Conservation (phyloP, 2,888 invertebrate species). For the Furcula furcula region DNA sequence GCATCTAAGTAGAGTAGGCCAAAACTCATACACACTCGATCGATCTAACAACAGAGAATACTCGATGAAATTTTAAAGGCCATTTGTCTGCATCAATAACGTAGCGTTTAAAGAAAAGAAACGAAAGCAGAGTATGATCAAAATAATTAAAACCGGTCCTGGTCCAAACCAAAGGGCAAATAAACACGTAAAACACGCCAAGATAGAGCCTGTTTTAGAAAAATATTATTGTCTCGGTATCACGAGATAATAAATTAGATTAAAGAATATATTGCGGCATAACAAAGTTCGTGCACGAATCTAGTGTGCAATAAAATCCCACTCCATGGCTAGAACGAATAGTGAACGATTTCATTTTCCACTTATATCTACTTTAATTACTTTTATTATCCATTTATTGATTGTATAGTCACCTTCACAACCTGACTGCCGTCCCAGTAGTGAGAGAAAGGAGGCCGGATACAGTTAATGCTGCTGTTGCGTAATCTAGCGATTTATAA, state of each 20-base stretch:
- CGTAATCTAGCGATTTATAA: constrained; percentile 10
- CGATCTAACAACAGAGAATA: too few relatives aligned
- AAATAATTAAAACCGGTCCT: too few relatives aligned
- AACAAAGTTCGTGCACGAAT: not conserved
- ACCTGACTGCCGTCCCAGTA: not conserved
- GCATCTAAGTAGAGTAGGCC: constrained; percentile 1
- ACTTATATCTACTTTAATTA: constrained; percentile 1
- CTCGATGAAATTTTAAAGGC: too few relatives aligned
- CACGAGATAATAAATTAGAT: not conserved
- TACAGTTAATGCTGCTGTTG: constrained; percentile 1
- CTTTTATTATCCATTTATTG: constrained; percentile 2
- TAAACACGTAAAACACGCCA: too few relatives aligned
- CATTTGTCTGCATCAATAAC: too few relatives aligned
- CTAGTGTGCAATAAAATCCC: not conserved
- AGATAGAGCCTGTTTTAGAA: too few relatives aligned
- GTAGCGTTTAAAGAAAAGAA: too few relatives aligned
- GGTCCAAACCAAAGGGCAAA: too few relatives aligned
- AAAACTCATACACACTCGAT: not conserved
- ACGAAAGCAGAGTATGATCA: too few relatives aligned
- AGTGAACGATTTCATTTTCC: not conserved
- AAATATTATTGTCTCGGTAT: too few relatives aligned
- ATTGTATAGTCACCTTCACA: constrained; percentile 2
- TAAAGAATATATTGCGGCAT: not conserved
- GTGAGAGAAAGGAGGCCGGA: constrained; percentile 2
- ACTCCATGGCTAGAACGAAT: constrained; percentile 1